These are phyloP conservation scores for roundworm (Caenorhabditis elegans) DNA, from an alignment of 1,140 invertebrate genomes.

Conservation along the genomic window WBcel235 BX284602.5:6644501-6645000, in stretches of 20 bases:
- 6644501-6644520: background rate
- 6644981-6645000: too few relatives aligned
- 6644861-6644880: background rate
- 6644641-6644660: background rate
- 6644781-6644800: background rate
- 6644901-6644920: too few relatives aligned
- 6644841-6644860: background rate
- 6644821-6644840: background rate
- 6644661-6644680: slow-evolving; percentile 29
- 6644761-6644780: slow-evolving; percentile 12
- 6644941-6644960: too few relatives aligned
- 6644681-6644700: background rate
- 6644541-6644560: background rate
- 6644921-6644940: too few relatives aligned
- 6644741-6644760: background rate
- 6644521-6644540: background rate
- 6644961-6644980: too few relatives aligned
- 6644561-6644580: background rate
- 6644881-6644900: background rate
- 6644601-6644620: slow-evolving; percentile 27
- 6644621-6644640: background rate
- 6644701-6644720: background rate
- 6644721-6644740: too few relatives aligned
- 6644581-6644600: background rate
- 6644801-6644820: slow-evolving; percentile 2